Conservation (phyloP, 2,113 vertebrate genomes). For the Pteronura brasiliensis region DNA sequence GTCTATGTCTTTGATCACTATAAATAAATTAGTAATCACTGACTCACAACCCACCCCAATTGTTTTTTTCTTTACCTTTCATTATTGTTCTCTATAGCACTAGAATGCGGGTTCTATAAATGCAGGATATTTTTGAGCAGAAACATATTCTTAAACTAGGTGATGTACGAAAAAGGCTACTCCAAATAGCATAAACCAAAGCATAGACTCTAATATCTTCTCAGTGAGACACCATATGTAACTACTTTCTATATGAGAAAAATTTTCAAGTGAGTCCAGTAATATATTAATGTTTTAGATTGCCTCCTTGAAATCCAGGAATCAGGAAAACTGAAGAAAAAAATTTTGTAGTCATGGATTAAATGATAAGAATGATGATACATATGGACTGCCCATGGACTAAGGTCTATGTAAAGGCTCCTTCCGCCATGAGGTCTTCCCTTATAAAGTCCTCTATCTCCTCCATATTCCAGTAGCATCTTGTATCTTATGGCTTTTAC, state of each 20-base stretch:
- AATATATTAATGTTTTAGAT: background rate
- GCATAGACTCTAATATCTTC: background rate
- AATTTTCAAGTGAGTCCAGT: background rate
- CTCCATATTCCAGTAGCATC: background rate
- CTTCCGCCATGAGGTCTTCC: background rate
- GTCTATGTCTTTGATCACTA: background rate
- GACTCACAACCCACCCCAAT: rapidly evolving
- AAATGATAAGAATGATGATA: background rate
- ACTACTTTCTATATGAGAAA: background rate
- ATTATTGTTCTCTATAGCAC: background rate
- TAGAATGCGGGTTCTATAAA: background rate
- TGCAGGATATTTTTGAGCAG: background rate
- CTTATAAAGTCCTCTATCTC: background rate
- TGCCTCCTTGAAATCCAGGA: background rate
- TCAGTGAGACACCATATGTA: background rate
- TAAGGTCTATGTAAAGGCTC: background rate
- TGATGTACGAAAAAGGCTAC: background rate
- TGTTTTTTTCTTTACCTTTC: background rate
- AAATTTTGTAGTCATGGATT: background rate
- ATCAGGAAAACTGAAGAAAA: background rate
- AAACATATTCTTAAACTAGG: background rate
- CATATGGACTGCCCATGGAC: background rate
- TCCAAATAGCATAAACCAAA: background rate
- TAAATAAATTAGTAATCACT: background rate
- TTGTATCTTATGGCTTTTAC: background rate